phyloP scores from a whole-genome alignment of 2,888 invertebrate species.

The Volucella zonaria region DNA sequence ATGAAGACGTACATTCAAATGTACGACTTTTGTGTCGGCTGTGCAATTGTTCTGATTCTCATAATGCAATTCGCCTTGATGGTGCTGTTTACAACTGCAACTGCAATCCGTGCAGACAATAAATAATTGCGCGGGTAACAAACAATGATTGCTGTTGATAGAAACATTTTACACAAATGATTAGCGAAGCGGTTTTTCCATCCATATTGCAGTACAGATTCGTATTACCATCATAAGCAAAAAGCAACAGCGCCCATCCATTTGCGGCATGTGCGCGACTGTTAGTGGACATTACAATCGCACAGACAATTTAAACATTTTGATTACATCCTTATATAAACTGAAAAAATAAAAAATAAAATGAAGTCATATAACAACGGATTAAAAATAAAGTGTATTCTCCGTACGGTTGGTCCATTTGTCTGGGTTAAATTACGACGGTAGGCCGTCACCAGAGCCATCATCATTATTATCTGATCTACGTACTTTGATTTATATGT shows the following conservation, averaged over 20 bases:
- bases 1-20: no score
- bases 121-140: constrained; percentile 69
- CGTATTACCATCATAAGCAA: constrained; percentile 38
- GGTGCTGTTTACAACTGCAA: constrained; percentile 13
- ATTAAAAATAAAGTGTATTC: constrained; percentile 41
- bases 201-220: constrained; percentile 13
- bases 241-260: constrained; percentile 6
- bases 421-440: constrained; percentile 47
- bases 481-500: background rate
- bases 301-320: constrained; percentile 71
- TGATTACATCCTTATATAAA: constrained; percentile 72
- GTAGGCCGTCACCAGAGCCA: constrained; percentile 25
- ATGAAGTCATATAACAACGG: constrained; percentile 57
- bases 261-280: constrained; percentile 25
- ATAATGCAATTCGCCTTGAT: constrained; percentile 32
- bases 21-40: no score
- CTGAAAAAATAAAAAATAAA: constrained; percentile 28
- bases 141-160: constrained; percentile 72
- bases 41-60: constrained; percentile 51
- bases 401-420: constrained; percentile 44
- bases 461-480: constrained; percentile 28
- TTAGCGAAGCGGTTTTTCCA: constrained; percentile 56
- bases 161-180: constrained; percentile 73
- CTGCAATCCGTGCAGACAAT: constrained; percentile 66
- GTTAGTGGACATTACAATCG: constrained; percentile 62